Conservation (phyloP, 2,888 invertebrate genomes). For the Yponomeuta evonymella region DNA sequence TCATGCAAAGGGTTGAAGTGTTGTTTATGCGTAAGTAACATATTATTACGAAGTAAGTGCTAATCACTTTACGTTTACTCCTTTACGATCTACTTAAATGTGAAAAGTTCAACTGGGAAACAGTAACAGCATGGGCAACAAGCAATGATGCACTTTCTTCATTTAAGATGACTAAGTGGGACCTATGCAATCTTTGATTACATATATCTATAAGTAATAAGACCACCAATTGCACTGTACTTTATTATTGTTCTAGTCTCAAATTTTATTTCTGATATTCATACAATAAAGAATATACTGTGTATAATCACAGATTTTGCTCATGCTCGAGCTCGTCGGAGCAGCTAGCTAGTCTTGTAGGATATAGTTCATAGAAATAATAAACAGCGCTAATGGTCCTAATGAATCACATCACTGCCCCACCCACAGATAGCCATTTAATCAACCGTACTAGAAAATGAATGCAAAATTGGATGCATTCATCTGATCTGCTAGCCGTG, state of each 20-base stretch:
- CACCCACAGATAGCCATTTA: not conserved
- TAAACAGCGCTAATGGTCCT: not conserved
- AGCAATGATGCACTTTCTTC: too few relatives aligned
- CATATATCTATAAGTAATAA: not conserved
- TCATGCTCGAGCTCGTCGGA: not conserved
- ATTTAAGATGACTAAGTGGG: too few relatives aligned
- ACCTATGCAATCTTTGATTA: too few relatives aligned
- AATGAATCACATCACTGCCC: conserved; percentile 10
- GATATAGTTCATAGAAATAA: not conserved
- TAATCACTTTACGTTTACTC: too few relatives aligned
- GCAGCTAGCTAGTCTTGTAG: not conserved
- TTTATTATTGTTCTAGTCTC: too few relatives aligned
- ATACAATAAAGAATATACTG: not conserved
- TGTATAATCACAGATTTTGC: not conserved
- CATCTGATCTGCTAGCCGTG: conserved; percentile 34
- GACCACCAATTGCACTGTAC: too few relatives aligned
- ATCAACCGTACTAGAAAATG: not conserved
- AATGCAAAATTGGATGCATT: conserved; percentile 26
- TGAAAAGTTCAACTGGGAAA: not conserved
- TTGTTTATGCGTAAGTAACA: too few relatives aligned
- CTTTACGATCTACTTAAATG: not conserved
- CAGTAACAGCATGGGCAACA: too few relatives aligned
- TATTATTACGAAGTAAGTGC: too few relatives aligned
- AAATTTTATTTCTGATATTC: too few relatives aligned
- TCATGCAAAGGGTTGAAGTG: not conserved